Percentiles rank a stretch among this genome's conserved stretches.
Evolutionary conservation across 2,113 vertebrate genomes (phyloP).

Genomic region (Dromiciops gliroides): DNA sequence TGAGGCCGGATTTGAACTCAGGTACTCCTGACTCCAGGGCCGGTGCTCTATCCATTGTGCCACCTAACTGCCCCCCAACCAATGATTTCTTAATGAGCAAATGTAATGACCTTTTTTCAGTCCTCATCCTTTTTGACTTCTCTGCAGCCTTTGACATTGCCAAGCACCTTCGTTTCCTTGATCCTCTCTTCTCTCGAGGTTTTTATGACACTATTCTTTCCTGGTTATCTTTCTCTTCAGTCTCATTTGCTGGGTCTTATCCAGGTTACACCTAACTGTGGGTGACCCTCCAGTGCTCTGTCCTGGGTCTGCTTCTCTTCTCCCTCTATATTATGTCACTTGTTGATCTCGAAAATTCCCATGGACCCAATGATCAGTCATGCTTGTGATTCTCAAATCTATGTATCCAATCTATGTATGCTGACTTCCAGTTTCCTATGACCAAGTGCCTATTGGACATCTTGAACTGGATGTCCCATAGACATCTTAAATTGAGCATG

Average conservation of each 20-base stretch:
- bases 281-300: background rate
- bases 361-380: background rate
- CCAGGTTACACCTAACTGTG: background rate
- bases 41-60: too few relatives aligned
- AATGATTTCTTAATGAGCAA: background rate
- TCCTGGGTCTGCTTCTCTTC: background rate
- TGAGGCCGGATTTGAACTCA: too few relatives aligned
- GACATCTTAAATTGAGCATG: background rate
- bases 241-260: background rate
- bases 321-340: background rate
- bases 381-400: background rate
- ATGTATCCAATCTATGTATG: background rate
- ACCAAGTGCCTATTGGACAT: background rate
- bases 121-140: background rate
- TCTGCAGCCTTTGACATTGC: background rate
- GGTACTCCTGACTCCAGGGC: too few relatives aligned
- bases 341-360: background rate
- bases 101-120: background rate
- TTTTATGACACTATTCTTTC: background rate
- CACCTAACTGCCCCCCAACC: too few relatives aligned
- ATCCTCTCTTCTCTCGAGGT: background rate
- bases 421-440: background rate
- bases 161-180: background rate
- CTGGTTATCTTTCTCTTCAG: background rate
- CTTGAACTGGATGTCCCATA: background rate